Evolutionary conservation across 2,888 invertebrate genomes (phyloP).

Genomic region (Boloria selene): DNA sequence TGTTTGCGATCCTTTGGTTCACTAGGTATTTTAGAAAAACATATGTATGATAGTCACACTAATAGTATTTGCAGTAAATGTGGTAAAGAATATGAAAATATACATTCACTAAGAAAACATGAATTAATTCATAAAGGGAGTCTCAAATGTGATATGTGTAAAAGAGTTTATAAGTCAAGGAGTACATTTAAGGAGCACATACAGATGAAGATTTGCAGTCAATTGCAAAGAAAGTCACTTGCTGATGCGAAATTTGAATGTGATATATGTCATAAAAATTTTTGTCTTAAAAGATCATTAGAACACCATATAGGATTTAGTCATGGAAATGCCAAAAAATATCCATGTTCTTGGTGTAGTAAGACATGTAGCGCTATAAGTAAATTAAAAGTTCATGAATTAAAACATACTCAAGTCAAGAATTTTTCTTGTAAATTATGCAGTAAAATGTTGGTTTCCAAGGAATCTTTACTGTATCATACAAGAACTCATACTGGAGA

Average conservation of each 20-base stretch:
- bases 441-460: slow-evolving; percentile 63
- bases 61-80: slow-evolving; percentile 57
- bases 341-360: slow-evolving; percentile 67
- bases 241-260: slow-evolving; percentile 62
- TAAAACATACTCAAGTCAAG: slow-evolving; percentile 68
- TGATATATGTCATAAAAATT: slow-evolving; percentile 68
- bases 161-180: slow-evolving; percentile 62
- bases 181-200: slow-evolving; percentile 62
- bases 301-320: slow-evolving; percentile 70
- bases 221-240: slow-evolving; percentile 54
- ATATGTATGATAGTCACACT: slow-evolving; percentile 55
- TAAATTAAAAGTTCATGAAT: slow-evolving; percentile 65
- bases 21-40: slow-evolving; percentile 47
- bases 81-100: slow-evolving; percentile 58
- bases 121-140: slow-evolving; percentile 55
- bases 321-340: slow-evolving; percentile 65
- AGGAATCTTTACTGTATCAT: slow-evolving; percentile 69
- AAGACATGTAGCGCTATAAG: slow-evolving; percentile 70
- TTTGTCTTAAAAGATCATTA: slow-evolving; percentile 66
- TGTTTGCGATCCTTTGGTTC: slow-evolving; percentile 57
- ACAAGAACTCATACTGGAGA: slow-evolving; percentile 70
- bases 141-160: slow-evolving; percentile 63
- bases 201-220: slow-evolving; percentile 59
- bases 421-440: slow-evolving; percentile 62
- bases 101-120: slow-evolving; percentile 57